phyloP scores from a whole-genome alignment of 2,113 vertebrate genomes.

The Amphiprion percula region DNA sequence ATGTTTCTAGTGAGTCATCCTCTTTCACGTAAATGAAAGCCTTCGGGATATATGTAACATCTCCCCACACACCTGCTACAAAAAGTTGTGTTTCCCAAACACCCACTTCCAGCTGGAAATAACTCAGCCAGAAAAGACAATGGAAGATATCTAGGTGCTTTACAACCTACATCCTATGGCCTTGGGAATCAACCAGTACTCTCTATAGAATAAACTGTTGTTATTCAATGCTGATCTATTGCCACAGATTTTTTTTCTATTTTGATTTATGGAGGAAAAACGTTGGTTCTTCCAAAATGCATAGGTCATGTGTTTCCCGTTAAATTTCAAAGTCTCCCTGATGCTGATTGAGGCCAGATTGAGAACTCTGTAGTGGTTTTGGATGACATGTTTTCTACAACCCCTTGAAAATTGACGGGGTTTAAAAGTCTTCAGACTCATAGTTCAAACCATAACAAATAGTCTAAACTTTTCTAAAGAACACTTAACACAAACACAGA shows the following conservation, averaged over 20 bases:
- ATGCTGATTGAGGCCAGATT: constrained; percentile 81
- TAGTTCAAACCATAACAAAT: constrained; percentile 74
- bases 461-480: constrained; percentile 49
- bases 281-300: constrained; percentile 23
- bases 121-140: constrained; percentile 58
- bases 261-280: constrained; percentile 43
- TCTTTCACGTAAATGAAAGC: constrained; percentile 50
- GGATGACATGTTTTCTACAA: constrained; percentile 77
- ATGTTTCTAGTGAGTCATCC: constrained; percentile 50
- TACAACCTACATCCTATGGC: constrained; percentile 49
- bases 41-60: constrained; percentile 53
- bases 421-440: constrained; percentile 70
- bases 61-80: constrained; percentile 66
- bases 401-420: constrained; percentile 57
- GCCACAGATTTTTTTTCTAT: constrained; percentile 3
- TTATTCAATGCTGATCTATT: constrained; percentile 4
- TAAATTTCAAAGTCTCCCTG: constrained; percentile 76
- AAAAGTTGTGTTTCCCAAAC: constrained; percentile 70
- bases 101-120: constrained; percentile 77
- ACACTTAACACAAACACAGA: constrained; percentile 49
- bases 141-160: constrained; percentile 50
- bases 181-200: constrained; percentile 22
- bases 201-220: constrained; percentile 17
- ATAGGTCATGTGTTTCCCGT: constrained; percentile 79
- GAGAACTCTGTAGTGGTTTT: constrained; percentile 76